Evolutionary conservation across 2,113 vertebrate species (phyloP), one percentile per base, ranked within the genome.

Genomic region (Oncorhynchus clarkii): DNA sequence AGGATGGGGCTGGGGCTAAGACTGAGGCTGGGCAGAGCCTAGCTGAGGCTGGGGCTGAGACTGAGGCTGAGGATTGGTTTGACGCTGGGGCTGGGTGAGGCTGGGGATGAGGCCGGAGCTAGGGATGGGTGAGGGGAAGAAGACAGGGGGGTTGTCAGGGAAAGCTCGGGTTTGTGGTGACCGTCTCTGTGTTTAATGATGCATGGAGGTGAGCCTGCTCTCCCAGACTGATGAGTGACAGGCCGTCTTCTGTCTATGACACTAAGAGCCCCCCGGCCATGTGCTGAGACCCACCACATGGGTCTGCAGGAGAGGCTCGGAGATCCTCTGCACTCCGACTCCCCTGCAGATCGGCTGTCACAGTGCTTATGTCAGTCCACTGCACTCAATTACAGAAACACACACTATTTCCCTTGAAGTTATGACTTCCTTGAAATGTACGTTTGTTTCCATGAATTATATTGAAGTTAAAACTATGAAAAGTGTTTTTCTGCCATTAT

Each of bases 241-340:
- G 70, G 5, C 73, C 57, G 18, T 73, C 70, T 62, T 62, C 65
- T 72, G 70, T 14, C 29, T 48, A 24, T 79, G 77, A 81, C 80
- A 85, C 72, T 82, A 82, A 80, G 78, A 79, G 80, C 74, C 71
- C 74, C 48, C 78, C 67, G 64, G 29, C 24, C 65, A 3, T 67
- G 24, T 24, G 39, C 39, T 24, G n/a, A 29, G 7, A 67, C 65
- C n/a, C 65, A 67, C 12, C n/a, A 24, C n/a, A 64, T 66, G 27
- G 59, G 22, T 60, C 39, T 39, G 48, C 29, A 24, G 34, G 29
- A 48, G 39, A 24, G 68, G 18, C 31, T 34, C 18, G n/a, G 67
- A 70, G 31, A n/a, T 31, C 22, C 59, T 34, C 62, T 64, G 16
- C n/a, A 27, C 65, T 67, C 26, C 24, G 3, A 29, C 24, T 29